Percentiles rank a stretch among this genome's conserved stretches.
Conservation (phyloP, 2,113 vertebrate species). For the Siniperca chuatsi region DNA sequence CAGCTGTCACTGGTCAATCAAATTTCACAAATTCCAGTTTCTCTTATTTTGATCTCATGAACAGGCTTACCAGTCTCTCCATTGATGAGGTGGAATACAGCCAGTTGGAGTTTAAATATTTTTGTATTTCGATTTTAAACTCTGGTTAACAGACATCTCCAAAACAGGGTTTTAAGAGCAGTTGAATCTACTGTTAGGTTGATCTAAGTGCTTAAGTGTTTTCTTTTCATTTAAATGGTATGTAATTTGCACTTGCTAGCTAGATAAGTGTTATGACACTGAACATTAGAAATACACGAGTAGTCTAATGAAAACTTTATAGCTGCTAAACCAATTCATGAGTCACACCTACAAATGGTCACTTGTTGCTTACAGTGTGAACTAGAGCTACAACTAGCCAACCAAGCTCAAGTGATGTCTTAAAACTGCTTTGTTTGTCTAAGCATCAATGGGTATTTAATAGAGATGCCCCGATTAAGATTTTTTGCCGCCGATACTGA, state of each 20-base stretch:
- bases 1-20: neutral
- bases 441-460: neutral
- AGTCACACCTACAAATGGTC: neutral
- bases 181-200: neutral
- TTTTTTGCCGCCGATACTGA: too few relatives aligned
- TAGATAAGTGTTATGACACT: neutral
- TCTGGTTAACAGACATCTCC: neutral
- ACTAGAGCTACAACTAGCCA: neutral
- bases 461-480: too few relatives aligned
- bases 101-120: neutral
- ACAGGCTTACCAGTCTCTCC: neutral
- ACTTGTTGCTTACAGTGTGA: slow-evolving; percentile 33
- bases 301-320: neutral
- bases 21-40: neutral
- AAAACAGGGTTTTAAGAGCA: neutral
- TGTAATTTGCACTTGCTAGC: neutral
- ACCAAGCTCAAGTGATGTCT: neutral
- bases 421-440: neutral
- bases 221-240: neutral
- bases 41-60: neutral
- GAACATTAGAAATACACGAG: neutral
- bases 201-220: neutral
- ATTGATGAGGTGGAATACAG: neutral
- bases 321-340: neutral
- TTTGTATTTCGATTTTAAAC: neutral